Evolutionary conservation across 2,113 vertebrate species (phyloP).

Genomic region (Neomonachus schauinslandi): DNA sequence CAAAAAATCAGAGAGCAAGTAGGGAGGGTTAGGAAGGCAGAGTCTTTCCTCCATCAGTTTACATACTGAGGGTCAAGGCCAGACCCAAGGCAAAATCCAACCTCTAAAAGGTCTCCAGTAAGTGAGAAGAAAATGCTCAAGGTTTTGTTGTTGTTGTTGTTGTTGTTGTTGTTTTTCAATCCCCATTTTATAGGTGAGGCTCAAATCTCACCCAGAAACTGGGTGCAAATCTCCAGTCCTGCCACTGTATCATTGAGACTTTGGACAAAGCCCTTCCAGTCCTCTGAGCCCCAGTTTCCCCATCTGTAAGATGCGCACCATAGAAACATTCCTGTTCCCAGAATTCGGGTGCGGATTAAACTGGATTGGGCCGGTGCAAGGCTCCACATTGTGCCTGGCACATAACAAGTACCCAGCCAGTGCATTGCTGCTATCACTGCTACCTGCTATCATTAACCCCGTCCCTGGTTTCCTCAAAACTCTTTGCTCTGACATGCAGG

Average conservation of each 20-base stretch:
- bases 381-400: neutral
- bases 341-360: neutral
- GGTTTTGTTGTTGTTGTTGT: neutral
- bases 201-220: neutral
- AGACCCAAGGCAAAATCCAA: slow-evolving; percentile 3
- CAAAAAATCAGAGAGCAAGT: neutral
- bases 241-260: neutral
- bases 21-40: neutral
- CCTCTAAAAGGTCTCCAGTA: neutral
- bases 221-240: neutral
- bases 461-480: neutral
- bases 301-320: neutral
- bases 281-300: neutral
- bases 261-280: neutral
- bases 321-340: neutral
- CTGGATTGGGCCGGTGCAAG: accelerated
- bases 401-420: neutral
- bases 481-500: neutral
- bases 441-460: neutral
- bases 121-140: neutral
- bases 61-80: neutral
- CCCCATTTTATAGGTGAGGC: neutral
- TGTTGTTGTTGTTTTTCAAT: neutral
- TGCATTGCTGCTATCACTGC: neutral
- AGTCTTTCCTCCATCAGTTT: neutral